These are phyloP conservation scores for Carabus problematicus DNA, from an alignment of 2,888 invertebrate species.

Conservation along the genomic window DNA sequence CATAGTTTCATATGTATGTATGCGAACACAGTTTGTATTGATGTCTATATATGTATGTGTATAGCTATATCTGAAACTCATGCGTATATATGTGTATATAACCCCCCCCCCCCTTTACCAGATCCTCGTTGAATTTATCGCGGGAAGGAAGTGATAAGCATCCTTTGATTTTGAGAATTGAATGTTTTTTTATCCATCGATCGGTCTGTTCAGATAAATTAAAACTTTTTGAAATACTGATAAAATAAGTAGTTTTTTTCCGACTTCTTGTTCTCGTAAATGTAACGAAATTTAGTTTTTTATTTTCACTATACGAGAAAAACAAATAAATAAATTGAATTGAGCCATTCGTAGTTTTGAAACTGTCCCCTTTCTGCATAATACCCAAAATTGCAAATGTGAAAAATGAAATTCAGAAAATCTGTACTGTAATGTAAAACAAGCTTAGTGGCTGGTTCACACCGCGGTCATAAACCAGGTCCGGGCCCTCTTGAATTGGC, in stretches of 20 bases:
- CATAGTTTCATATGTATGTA: not conserved
- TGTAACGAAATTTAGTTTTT: too few species aligned
- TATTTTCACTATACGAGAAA: too few species aligned
- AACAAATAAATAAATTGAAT: too few species aligned
- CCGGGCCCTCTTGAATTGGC: not conserved
- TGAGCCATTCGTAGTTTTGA: too few species aligned
- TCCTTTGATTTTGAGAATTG: conserved; percentile 37
- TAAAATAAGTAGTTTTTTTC: not conserved
- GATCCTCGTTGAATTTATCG: conserved; percentile 19
- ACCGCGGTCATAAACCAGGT: not conserved
- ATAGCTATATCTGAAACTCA: not conserved
- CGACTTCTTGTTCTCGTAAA: not conserved
- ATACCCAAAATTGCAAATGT: too few species aligned
- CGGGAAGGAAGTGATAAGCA: conserved; percentile 40
- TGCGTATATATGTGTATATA: conserved; percentile 4
- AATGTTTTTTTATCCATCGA: conserved; percentile 19
- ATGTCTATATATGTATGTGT: not conserved
- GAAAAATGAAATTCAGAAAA: too few species aligned
- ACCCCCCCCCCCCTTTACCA: not conserved
- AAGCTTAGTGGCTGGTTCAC: too few species aligned
- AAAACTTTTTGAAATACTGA: conserved; percentile 23
- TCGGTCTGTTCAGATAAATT: conserved; percentile 6
- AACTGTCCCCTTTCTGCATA: too few species aligned
- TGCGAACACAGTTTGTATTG: not conserved
- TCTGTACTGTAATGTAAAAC: too few species aligned